Evolutionary conservation across 2,888 invertebrate species (phyloP).

Genomic region (Volucella bombylans): DNA sequence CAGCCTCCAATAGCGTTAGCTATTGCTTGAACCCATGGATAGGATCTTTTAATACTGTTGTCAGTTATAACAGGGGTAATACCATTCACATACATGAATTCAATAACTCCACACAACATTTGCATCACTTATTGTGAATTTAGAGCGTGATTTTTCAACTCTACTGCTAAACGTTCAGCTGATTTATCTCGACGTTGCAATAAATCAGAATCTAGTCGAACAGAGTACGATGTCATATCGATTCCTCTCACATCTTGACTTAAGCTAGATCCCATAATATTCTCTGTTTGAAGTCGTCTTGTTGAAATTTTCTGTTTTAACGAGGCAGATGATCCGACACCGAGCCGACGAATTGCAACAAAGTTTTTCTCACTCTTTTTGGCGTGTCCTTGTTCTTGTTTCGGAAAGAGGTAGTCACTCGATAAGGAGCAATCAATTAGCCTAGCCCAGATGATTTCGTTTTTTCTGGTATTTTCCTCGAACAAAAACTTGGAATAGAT

Average conservation of each 20-base stretch:
- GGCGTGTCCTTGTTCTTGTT: conserved; percentile 83
- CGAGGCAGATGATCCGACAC: conserved; percentile 42
- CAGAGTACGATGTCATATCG: conserved; percentile 83
- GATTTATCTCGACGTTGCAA: conserved; percentile 60
- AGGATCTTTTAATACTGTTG: conserved; percentile 47
- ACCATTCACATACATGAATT: conserved; percentile 83
- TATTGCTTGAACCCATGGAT: conserved; percentile 83
- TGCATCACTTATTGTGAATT: conserved; percentile 89
- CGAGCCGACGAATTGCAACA: conserved; percentile 81
- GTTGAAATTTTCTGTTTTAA: conserved; percentile 76
- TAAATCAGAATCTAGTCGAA: conserved; percentile 76
- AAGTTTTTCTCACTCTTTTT: conserved; percentile 79
- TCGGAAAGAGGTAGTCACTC: conserved; percentile 82
- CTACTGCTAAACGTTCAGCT: conserved; percentile 44
- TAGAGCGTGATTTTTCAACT: conserved; percentile 80
- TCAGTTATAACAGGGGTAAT: conserved; percentile 78
- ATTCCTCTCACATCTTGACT: conserved; percentile 86
- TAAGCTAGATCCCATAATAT: conserved; percentile 86
- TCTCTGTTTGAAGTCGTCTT: conserved; percentile 84
- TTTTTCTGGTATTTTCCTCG: conserved; percentile 82
- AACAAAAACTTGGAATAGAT: conserved; percentile 84
- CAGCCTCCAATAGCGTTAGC: conserved; percentile 80
- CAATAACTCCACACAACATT: conserved; percentile 84
- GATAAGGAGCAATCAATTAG: conserved; percentile 83
- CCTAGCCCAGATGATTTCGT: conserved; percentile 84